Conservation (phyloP, 2,113 vertebrate species). For the Pseudonaja textilis region DNA sequence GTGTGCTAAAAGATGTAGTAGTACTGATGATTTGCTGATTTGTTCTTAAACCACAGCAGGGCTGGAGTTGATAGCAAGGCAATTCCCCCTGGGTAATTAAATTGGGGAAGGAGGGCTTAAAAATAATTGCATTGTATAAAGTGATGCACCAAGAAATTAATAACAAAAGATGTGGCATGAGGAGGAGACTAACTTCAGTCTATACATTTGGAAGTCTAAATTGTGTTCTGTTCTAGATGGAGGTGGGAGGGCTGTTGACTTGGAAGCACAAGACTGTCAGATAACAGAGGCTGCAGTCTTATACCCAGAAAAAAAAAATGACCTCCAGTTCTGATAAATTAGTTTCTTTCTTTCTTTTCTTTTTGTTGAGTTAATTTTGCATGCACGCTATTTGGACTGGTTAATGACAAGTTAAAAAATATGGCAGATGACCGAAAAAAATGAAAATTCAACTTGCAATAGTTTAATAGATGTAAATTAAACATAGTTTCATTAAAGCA, state of each 20-base stretch:
- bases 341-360: neutral
- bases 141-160: constrained; percentile 30
- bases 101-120: neutral
- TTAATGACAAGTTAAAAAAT: neutral
- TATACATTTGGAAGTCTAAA: constrained; percentile 19
- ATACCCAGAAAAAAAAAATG: neutral
- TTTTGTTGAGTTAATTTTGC: constrained; percentile 8
- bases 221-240: constrained; percentile 23
- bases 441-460: neutral
- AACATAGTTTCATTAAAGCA: constrained; percentile 9
- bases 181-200: constrained; percentile 51
- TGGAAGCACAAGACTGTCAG: constrained; percentile 12
- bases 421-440: neutral
- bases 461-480: neutral
- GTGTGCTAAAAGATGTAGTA: constrained; percentile 59
- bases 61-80: constrained; percentile 48
- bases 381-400: constrained; percentile 10
- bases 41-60: constrained; percentile 43
- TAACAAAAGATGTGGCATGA: constrained; percentile 34
- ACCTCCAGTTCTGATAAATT: neutral
- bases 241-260: neutral
- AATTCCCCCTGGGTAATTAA: constrained; percentile 60
- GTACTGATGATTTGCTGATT: constrained; percentile 45
- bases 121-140: constrained; percentile 46
- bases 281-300: neutral